Evolutionary conservation across 2,888 invertebrate species (phyloP), one percentile per base, ranked within the genome.

Genomic region (Ochropleura plecta): DNA sequence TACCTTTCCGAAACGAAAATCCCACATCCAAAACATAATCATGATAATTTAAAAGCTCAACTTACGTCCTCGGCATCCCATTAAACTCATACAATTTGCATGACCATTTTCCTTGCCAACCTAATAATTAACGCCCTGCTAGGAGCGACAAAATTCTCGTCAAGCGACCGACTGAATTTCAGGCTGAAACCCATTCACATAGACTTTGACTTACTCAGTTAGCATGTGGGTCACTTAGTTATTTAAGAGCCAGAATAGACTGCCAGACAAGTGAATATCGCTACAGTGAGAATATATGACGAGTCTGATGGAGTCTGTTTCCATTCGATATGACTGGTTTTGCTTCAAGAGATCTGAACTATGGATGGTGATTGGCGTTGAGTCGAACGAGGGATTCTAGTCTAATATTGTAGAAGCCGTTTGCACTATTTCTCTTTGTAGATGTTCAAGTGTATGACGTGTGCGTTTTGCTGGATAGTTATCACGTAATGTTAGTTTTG

Each of bases 201-300:
- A n/a, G 40, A 42, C 60, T 18, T 9, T 10, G n/a, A 7, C 7
- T 77, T 18, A 77, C 66, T 77, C 69, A 77, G 64, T 64, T 48
- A 63, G 49, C 20, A 20, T 18, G 20, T 40, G 8, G 8, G 46
- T 20, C 51, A 66, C 55, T 85, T 5, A 74, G 57, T 84, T 82
- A 85, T 86, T 82, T 70, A 86, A 76, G 49, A 53, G 53, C 1
- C 40, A 20, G 65, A 40, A 62, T 72, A 75, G 74, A 55, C 84
- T 42, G 67, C 53, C 42, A 60, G 65, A 67, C 76, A 48, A 78
- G 64, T n/a, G 83, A 75, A 76, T 77, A 73, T 72, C 6, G 51
- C 10, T 48, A 84, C 85, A 86, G 84, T 79, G 72, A 59, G 80
- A 86, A 86, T 86, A 71, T 14, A 40, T 76, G 53, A 85, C 40